phyloP scores from a whole-genome alignment of 2,113 vertebrate genomes.

The Labrus mixtus region DNA sequence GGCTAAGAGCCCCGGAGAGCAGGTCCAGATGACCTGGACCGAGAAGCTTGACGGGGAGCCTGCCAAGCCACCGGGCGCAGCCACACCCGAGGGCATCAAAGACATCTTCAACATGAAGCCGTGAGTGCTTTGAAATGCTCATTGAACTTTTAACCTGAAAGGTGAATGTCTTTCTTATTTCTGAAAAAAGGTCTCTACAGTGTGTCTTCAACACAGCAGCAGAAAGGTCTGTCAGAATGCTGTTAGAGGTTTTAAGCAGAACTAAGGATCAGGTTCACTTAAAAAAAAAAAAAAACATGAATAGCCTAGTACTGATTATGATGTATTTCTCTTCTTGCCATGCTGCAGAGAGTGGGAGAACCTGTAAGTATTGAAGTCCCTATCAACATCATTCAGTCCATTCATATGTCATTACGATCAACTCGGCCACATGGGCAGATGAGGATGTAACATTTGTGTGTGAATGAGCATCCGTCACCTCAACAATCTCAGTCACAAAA shows the following conservation, averaged over 20 bases:
- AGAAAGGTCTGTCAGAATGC: neutral
- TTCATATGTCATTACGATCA: constrained; percentile 40
- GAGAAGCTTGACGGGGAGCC: constrained; percentile 93
- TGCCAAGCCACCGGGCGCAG: constrained; percentile 90
- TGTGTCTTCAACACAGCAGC: neutral
- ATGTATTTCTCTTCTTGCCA: constrained; percentile 79
- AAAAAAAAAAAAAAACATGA: neutral
- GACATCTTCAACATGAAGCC: constrained; percentile 99
- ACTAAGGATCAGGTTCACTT: constrained; percentile 2
- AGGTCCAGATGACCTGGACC: constrained; percentile 98
- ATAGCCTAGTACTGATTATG: constrained; percentile 37
- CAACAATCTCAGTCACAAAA: neutral
- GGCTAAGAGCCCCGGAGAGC: constrained; percentile 88
- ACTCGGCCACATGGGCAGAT: constrained; percentile 44
- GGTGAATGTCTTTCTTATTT: constrained; percentile 14
- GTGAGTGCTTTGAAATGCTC: constrained; percentile 82
- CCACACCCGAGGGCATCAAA: constrained; percentile 94
- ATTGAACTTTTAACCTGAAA: constrained; percentile 28
- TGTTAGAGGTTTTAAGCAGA: neutral
- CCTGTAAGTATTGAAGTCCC: constrained; percentile 89
- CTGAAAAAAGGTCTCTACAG: constrained; percentile 4
- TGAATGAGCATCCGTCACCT: constrained; percentile 61
- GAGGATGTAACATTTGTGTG: constrained; percentile 26
- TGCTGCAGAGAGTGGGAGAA: constrained; percentile 97
- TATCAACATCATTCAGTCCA: constrained; percentile 44